Percentiles rank a stretch among this genome's conserved stretches.
These are phyloP conservation scores for Mythimna vitellina DNA, from an alignment of 2,888 invertebrate genomes.

Conservation along the genomic window DNA sequence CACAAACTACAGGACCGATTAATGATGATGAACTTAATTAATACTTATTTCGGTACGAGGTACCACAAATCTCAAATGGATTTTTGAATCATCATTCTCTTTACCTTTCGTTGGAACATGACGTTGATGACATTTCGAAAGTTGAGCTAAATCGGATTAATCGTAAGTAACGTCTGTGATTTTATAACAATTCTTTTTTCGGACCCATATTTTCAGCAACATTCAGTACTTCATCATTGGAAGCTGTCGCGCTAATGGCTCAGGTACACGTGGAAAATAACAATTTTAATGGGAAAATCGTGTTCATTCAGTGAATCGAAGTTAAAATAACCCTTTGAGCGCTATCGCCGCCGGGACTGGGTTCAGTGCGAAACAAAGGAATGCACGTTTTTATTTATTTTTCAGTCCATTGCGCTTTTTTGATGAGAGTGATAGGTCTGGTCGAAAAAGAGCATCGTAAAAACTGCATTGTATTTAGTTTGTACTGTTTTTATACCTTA, in stretches of 20 bases:
- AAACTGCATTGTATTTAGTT: constrained; percentile 18
- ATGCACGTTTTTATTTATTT: constrained; percentile 41
- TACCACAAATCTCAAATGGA: too few species aligned
- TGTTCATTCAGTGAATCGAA: constrained; percentile 58
- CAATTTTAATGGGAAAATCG: constrained; percentile 62
- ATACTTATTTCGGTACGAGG: too few species aligned
- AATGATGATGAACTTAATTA: too few species aligned
- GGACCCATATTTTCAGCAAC: background rate
- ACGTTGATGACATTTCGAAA: too few species aligned
- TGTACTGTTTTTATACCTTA: background rate
- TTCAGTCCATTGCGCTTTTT: constrained; percentile 40
- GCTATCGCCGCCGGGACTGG: constrained; percentile 41
- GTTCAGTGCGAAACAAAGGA: constrained; percentile 55
- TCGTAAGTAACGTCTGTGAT: too few species aligned
- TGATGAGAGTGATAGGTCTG: constrained; percentile 41
- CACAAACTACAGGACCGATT: too few species aligned
- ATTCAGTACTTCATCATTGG: constrained; percentile 23
- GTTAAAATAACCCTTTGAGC: constrained; percentile 53
- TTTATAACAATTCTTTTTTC: background rate
- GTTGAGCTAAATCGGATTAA: too few species aligned
- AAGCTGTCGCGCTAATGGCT: constrained; percentile 44
- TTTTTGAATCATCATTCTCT: too few species aligned
- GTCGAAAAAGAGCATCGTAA: constrained; percentile 34
- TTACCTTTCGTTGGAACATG: too few species aligned
- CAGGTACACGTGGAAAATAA: constrained; percentile 55